Base-by-base conservation (phyloP, 2,797 vertebrate genomes). In the Alectoris magna region DNA sequence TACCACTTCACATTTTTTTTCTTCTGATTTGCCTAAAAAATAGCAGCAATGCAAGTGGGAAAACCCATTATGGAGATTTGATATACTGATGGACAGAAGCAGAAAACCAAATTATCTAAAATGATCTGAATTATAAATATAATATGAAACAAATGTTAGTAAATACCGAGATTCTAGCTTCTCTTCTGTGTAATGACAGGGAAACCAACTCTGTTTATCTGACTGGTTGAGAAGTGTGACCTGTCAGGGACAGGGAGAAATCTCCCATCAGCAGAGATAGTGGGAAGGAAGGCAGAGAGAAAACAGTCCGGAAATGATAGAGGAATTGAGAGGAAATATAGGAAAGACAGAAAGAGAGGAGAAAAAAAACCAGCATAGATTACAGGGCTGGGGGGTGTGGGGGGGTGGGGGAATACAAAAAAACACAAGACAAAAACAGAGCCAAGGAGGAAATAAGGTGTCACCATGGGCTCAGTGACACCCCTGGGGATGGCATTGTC, bases 1-100 rank as follows among this genome's bases (percentile, higher is more conserved):
- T 5, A 24, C 82, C 48, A 4, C 4, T 77, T 93, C 14, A 17
- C 18, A 44, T 27, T 39, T 76, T 77, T 24, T 71, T 5, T 34
- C 62, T 77, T 88, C 67, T 81, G 31, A 44, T 90, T 88, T 92
- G 12, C 21, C 6, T 38, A 34, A 62, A 29, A 84, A 90, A 64
- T 4, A 14, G 39, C 4, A n/a, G 8, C 0, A 1, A 69, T 1
- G 0, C 22, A 18, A 24, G 23, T 56, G 34, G 31, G n/a, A 48
- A 77, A 75, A 2, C 2, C 49, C 3, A 0, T 76, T 51, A 36
- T 4, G 38, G 58, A n/a, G 6, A 77, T 13, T 38, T 11, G 36
- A 46, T 31, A 3, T 11, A 56, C 4, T 38, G 27, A 9, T 15
- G 39, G 59, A 26, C 3, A 27, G 14, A 44, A 34, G 6, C 5